Base-by-base conservation (phyloP, 2,888 invertebrate genomes). In the Operophtera brumata region DNA sequence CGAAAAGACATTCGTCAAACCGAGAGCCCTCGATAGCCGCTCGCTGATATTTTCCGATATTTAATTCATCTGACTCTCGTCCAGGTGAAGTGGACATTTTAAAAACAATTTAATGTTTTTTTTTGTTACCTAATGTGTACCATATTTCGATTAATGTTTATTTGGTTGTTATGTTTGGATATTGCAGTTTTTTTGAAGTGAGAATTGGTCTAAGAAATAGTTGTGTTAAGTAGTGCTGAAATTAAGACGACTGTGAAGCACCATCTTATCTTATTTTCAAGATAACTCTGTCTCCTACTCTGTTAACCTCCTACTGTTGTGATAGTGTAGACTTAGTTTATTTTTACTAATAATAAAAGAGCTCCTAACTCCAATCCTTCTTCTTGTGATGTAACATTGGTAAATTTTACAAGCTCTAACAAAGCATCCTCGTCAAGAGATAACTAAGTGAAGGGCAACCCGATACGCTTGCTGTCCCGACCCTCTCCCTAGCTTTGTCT, bases 371-470 rank as follows among this genome's bases (percentile, higher is more conserved):
- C 34, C 9, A 10, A 34, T 2, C 3, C n/a, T 6, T 34, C 25
- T 25, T 40, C 20, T 14, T 37, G 13, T 13, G 7, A 14, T 37
- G 7, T 36, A 36, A 7, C 6, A 6, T 13, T 1, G 14, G 13
- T 4, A 1, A 36, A 36, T 36, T 36, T 39, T 41, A 13, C 3
- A 12, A 43, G 25, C 43, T 11, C n/a, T n/a, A 54, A 46, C 32
- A 46, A 13, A 43, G 6, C 20, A 42, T 30, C 11, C 47, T 26
- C 32, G 14, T 9, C 32, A 8, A 10, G 44, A 36, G 44, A 51
- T 52, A 48, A 44, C 30, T 6, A n/a, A 47, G 44, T 44, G 35
- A n/a, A n/a, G n/a, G n/a, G n/a, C n/a, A 35, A 50, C 34, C 54
- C 48, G 47, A 54, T 42, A 41, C 35, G 37, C 40, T 34, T 14